Evolutionary conservation across 2,797 vertebrate genomes (phyloP), one percentile per base, ranked within the genome.

Genomic region (Alectoris magna): DNA sequence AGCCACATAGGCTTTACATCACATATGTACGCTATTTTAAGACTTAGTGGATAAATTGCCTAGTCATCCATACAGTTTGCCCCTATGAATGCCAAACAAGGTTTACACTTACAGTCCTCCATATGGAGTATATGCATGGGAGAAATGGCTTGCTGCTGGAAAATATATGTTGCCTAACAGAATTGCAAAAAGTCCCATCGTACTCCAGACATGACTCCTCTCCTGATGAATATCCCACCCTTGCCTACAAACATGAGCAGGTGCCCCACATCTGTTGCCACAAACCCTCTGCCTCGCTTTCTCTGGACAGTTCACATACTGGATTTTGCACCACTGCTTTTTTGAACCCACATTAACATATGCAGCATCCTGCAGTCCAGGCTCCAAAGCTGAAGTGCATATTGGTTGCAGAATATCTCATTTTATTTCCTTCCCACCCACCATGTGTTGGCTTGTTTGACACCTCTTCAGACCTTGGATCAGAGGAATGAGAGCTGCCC

Each of bases 341-440:
- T 62, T 55, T 55, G 43, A 59, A 59, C 14, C 13, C 11, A 11
- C 0, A 0, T 66, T 8, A 60, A 49, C 36, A 34, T 27, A 8
- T 3, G 0, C n/a, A 82, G 2, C 2, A 12, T 39, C 14, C 18
- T 0, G 0, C 1, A 3, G 31, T 64, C 46, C 43, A 24, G 55
- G 9, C 17, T 86, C 67, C 56, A 67, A 59, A 79, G 36, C 44
- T 75, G 41, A 11, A 56, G 36, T 18, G 18, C 59, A 63, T 0
- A 1, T 27, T 26, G 13, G 26, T 10, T 56, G 11, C n/a, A 48
- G 36, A 78, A 21, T 41, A 60, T 44, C 29, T 75, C 4, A 7
- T 83, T 91, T 94, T 74, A 39, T 84, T 86, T 69, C 55, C 75
- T 56, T 73, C 46, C 13, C 56, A 77, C 26, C 19, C 3, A 3